These are phyloP conservation scores for Eustalomyia histrio DNA, from an alignment of 2,888 invertebrate species.

Conservation along the genomic window DNA sequence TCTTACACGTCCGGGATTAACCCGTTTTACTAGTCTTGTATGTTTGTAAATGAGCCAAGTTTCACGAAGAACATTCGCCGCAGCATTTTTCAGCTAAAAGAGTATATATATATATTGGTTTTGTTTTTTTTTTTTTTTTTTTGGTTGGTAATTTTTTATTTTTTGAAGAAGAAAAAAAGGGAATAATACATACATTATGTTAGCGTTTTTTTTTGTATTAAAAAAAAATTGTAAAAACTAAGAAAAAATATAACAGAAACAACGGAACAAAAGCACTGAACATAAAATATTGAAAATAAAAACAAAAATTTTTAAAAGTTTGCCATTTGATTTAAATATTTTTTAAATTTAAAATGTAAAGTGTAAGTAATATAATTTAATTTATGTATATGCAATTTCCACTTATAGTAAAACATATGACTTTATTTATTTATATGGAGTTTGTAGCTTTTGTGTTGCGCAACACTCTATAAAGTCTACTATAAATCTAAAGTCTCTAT, in stretches of 20 bases:
- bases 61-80: conserved; percentile 99
- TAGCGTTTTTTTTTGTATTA: conserved; percentile 39
- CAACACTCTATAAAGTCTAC: too few relatives aligned
- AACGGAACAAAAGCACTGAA: not conserved
- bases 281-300: not conserved
- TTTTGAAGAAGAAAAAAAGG: conserved; percentile 59
- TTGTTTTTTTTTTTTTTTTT: conserved; percentile 30
- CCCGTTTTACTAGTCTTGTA: conserved; percentile 98
- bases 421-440: too few relatives aligned
- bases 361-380: too few relatives aligned
- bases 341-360: too few relatives aligned
- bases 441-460: too few relatives aligned
- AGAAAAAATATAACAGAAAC: not conserved
- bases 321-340: not conserved
- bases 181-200: conserved; percentile 51
- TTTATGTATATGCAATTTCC: too few relatives aligned
- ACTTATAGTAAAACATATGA: too few relatives aligned
- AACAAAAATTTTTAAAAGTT: not conserved
- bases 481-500: too few relatives aligned
- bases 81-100: conserved; percentile 98
- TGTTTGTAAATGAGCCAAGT: conserved; percentile 99
- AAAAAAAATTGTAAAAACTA: not conserved
- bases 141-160: conserved; percentile 28
- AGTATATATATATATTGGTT: conserved; percentile 53
- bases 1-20: conserved; percentile 96